Evolutionary conservation across 2,888 invertebrate species (phyloP), one percentile per base, ranked within the genome.

Genomic region (Teinopalpus imperialis): DNA sequence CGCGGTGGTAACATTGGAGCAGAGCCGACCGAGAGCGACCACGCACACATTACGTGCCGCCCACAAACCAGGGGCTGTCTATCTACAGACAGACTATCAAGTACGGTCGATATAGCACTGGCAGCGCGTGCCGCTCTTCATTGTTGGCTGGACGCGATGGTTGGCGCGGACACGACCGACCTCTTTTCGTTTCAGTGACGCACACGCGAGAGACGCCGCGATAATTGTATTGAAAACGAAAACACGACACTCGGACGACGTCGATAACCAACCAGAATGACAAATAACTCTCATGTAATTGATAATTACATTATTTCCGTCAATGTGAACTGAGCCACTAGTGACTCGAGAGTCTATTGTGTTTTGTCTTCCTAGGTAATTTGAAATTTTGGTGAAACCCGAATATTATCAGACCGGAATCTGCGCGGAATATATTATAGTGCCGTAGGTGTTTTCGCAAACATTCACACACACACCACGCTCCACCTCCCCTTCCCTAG

Each of bases 161-260:
- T 55, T 72, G 74, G 69, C 73, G 72, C 61, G 71, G 70, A 66
- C 77, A 72, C 72, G 69, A 62, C 58, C 81, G 86, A 83, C 83
- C 86, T 86, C 83, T 86, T 85, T 87, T 74, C 70, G 69, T 79
- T 83, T 76, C 78, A 81, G 76, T 76, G 77, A 81, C 81, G 74
- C 69, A 66, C 68, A 51, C 51, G 45, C 48, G 48, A 48, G 47
- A 49, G 50, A 37, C 48, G 54, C 44, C n/a, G 49, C 47, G 52
- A 53, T 54, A 53, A 51, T 51, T 52, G 43, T 49, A 41, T 48
- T 49, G 46, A 43, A 54, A 49, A 47, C 39, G 31, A 49, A 43
- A 47, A 42, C 35, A 30, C 35, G 23, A 16, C 23, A 24, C 18
- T 29, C 21, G 35, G 21, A 32, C 23, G 27, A 27, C 21, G 31